These are phyloP conservation scores for Oryzias curvinotus DNA, from an alignment of 2,113 vertebrate genomes.

Conservation along the genomic window DNA sequence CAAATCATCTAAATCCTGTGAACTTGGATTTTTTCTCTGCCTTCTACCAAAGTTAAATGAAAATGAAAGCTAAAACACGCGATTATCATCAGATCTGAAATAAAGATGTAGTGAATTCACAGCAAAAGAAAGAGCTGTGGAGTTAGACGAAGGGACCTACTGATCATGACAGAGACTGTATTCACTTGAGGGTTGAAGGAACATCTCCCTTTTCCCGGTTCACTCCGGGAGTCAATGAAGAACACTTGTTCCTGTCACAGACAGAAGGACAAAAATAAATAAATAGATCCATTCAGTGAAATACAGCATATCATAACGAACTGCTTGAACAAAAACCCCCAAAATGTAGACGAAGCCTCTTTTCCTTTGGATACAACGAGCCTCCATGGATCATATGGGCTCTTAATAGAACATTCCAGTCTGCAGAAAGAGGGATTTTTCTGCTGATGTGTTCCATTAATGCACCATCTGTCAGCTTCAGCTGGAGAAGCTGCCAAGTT, in stretches of 20 bases:
- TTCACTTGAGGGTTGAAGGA: conserved; percentile 97
- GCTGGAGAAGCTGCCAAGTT: conserved; percentile 29
- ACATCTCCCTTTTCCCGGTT: conserved; percentile 96
- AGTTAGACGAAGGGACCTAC: conserved; percentile 79
- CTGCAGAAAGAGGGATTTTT: conserved; percentile 41
- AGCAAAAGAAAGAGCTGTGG: too few relatives aligned
- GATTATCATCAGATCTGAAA: too few relatives aligned
- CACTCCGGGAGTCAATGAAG: conserved; percentile 88
- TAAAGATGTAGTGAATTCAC: too few relatives aligned
- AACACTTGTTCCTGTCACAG: conserved; percentile 89
- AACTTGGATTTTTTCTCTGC: too few relatives aligned
- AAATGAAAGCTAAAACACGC: too few relatives aligned
- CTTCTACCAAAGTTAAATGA: too few relatives aligned
- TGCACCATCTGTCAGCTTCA: conserved; percentile 17
- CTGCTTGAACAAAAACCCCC: conserved; percentile 17
- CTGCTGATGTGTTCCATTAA: conserved; percentile 24
- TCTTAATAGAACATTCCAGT: conserved; percentile 43
- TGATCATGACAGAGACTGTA: conserved; percentile 96
- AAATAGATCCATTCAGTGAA: conserved; percentile 10
- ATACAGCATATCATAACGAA: conserved; percentile 30
- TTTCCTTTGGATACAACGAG: not conserved
- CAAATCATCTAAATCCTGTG: too few relatives aligned
- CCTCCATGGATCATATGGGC: conserved; percentile 34
- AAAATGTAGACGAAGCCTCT: not conserved
- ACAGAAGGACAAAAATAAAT: conserved; percentile 41